Conservation (phyloP, 1,140 invertebrate species). For the Drosophila equinoxialis region DNA sequence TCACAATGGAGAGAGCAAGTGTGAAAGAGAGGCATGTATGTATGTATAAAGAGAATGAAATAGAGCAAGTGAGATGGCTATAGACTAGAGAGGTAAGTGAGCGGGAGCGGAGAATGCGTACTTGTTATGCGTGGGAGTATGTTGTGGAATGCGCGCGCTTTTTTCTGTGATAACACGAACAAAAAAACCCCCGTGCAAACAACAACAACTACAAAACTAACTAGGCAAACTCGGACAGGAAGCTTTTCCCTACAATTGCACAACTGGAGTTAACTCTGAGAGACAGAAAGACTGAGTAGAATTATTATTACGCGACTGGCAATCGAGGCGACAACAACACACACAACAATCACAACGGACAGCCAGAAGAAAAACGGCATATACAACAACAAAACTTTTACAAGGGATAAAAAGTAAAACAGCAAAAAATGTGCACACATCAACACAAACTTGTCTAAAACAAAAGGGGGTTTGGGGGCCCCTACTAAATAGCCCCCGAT, state of each 20-base stretch:
- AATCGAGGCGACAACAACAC: slow-evolving; percentile 72
- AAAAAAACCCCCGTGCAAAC: background rate
- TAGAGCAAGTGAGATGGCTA: slow-evolving; percentile 18
- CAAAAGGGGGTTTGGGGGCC: background rate
- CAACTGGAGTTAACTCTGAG: slow-evolving; percentile 29
- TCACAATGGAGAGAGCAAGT: slow-evolving; percentile 24
- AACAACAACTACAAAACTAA: slow-evolving; percentile 16
- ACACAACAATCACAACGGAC: slow-evolving; percentile 7
- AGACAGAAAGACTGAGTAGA: slow-evolving; percentile 41
- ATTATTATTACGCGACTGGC: slow-evolving; percentile 77
- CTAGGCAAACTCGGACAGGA: slow-evolving; percentile 58
- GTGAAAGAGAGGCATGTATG: background rate
- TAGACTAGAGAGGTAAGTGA: slow-evolving; percentile 20
- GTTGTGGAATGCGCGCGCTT: slow-evolving; percentile 76
- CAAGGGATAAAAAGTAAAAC: slow-evolving; percentile 30
- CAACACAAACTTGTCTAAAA: slow-evolving; percentile 20
- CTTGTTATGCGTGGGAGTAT: slow-evolving; percentile 50
- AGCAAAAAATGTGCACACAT: background rate
- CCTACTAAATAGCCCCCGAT: slow-evolving; percentile 11
- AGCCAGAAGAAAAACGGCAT: slow-evolving; percentile 41
- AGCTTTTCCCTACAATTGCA: slow-evolving; percentile 76
- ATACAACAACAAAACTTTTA: slow-evolving; percentile 51
- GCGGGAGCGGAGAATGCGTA: slow-evolving; percentile 19
- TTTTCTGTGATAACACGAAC: slow-evolving; percentile 37
- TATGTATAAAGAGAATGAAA: slow-evolving; percentile 10